Percentiles rank a stretch among this genome's conserved stretches.
phyloP scores from a whole-genome alignment of 2,888 invertebrate genomes.

The Melitaea athalia region DNA sequence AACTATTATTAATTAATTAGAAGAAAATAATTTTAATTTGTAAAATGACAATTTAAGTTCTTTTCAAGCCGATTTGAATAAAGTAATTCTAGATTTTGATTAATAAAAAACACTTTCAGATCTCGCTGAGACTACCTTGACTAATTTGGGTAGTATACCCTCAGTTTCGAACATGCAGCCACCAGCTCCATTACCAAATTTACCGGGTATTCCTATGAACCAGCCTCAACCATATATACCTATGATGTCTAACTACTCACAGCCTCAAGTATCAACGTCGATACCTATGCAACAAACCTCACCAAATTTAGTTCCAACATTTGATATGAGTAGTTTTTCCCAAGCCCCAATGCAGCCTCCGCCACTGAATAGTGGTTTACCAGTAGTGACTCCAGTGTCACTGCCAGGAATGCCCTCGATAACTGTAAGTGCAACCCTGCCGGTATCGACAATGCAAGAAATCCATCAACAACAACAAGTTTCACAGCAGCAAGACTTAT shows the following conservation, averaged over 20 bases:
- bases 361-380: conserved; percentile 61
- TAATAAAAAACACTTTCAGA: conserved; percentile 54
- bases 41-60: too few relatives aligned
- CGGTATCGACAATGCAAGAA: conserved; percentile 83
- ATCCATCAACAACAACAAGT: conserved; percentile 75
- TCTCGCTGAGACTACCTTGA: conserved; percentile 75
- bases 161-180: conserved; percentile 77
- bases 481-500: conserved; percentile 69
- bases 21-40: too few relatives aligned
- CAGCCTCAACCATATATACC: conserved; percentile 80
- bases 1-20: too few relatives aligned
- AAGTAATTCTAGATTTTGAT: too few relatives aligned
- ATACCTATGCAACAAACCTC: conserved; percentile 46
- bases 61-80: too few relatives aligned
- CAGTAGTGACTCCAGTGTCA: conserved; percentile 86
- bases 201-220: conserved; percentile 79
- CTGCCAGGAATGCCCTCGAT: conserved; percentile 91
- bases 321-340: conserved; percentile 71
- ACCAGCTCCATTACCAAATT: conserved; percentile 77
- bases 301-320: conserved; percentile 68
- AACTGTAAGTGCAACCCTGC: conserved; percentile 88
- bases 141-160: conserved; percentile 77
- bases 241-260: conserved; percentile 73
- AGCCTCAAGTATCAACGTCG: conserved; percentile 52
- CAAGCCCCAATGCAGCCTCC: conserved; percentile 64